Conservation (phyloP, 2,888 invertebrate genomes). For the Lithophane socia region DNA sequence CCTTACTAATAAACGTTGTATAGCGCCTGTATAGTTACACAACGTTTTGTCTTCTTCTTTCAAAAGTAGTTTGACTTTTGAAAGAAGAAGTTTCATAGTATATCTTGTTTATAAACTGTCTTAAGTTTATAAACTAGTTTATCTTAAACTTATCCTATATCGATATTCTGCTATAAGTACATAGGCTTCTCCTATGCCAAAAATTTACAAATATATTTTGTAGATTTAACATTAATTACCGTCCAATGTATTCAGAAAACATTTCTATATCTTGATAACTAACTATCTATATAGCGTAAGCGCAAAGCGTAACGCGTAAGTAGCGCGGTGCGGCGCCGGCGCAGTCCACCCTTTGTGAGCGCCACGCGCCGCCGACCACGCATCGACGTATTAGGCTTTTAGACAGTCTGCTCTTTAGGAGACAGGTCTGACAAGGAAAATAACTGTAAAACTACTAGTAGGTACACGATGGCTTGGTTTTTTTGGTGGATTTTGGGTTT, state of each 20-base stretch:
- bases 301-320: constrained; percentile 67
- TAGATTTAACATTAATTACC: too few relatives aligned
- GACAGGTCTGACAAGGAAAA: constrained; percentile 27
- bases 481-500: background rate
- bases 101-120: background rate
- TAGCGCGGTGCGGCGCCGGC: constrained; percentile 76
- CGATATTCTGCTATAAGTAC: background rate
- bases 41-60: too few relatives aligned
- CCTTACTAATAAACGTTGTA: too few relatives aligned
- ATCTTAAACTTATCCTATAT: background rate
- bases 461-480: background rate
- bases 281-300: constrained; percentile 22
- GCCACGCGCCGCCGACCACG: constrained; percentile 59
- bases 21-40: too few relatives aligned
- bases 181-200: background rate
- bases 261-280: constrained; percentile 4
- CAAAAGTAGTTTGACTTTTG: too few relatives aligned
- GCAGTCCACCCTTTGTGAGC: constrained; percentile 65
- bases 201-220: background rate
- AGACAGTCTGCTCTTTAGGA: constrained; percentile 27
- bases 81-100: too few relatives aligned
- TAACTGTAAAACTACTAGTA: background rate
- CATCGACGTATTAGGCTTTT: constrained; percentile 63
- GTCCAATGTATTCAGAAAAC: constrained; percentile 6
- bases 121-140: background rate